phyloP scores from a whole-genome alignment of 2,888 invertebrate species.

The Imbricaverruca yamaguchii region DNA sequence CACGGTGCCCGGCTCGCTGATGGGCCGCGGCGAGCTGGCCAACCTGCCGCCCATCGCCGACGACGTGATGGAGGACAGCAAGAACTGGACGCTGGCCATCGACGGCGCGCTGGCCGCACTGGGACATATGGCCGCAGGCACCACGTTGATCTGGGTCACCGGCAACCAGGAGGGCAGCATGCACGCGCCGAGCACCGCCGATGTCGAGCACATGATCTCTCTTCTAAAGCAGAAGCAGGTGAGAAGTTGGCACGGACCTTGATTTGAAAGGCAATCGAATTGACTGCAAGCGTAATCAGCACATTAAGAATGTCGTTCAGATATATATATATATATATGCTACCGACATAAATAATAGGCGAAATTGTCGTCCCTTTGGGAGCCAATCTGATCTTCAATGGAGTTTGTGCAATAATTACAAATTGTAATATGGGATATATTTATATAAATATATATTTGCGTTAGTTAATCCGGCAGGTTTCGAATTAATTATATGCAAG shows the following conservation, averaged over 20 bases:
- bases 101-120: conserved; percentile 8
- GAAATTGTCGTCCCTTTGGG: too few relatives aligned
- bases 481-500: too few relatives aligned
- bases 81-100: conserved; percentile 11
- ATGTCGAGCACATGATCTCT: conserved; percentile 9
- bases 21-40: conserved; percentile 13
- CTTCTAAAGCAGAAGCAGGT: not conserved
- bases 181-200: not conserved
- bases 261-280: too few relatives aligned
- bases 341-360: too few relatives aligned
- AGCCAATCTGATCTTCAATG: too few relatives aligned
- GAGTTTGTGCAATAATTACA: too few relatives aligned
- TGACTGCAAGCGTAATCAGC: too few relatives aligned
- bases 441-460: too few relatives aligned
- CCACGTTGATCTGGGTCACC: not conserved
- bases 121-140: not conserved
- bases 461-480: too few relatives aligned
- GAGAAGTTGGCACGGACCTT: not conserved
- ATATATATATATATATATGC: too few relatives aligned
- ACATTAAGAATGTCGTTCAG: too few relatives aligned
- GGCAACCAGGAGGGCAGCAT: not conserved
- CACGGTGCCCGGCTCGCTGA: conserved; percentile 27
- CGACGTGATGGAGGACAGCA: not conserved
- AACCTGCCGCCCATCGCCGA: conserved; percentile 20
- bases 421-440: too few relatives aligned